Evolutionary conservation across 2,113 vertebrate genomes (phyloP).

Genomic region (Rattus rattus): DNA sequence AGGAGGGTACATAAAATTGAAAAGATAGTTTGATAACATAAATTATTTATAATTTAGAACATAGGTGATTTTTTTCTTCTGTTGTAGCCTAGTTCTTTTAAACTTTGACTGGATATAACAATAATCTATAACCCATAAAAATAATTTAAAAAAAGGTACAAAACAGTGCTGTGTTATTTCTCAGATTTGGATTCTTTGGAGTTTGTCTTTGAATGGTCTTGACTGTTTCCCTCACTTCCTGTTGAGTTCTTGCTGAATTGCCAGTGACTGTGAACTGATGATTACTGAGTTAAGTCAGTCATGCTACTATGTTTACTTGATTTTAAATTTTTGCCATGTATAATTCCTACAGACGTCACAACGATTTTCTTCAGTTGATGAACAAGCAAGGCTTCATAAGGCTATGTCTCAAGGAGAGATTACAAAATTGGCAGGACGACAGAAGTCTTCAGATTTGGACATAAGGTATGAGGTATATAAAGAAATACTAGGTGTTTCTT

Average conservation of each 20-base stretch:
- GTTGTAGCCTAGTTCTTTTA: conserved; percentile 14
- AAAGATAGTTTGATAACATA: conserved; percentile 36
- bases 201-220: conserved; percentile 54
- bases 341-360: conserved; percentile 88
- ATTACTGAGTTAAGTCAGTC: conserved; percentile 34
- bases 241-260: conserved; percentile 32
- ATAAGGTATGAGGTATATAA: conserved; percentile 89
- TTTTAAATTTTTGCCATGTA: conserved; percentile 57
- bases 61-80: conserved; percentile 47
- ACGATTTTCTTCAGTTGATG: conserved; percentile 85
- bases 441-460: conserved; percentile 90
- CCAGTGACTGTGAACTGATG: neutral
- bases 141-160: conserved; percentile 26
- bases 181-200: conserved; percentile 13
- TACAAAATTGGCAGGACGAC: conserved; percentile 86
- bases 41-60: conserved; percentile 35
- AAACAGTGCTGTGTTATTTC: neutral
- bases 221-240: conserved; percentile 33
- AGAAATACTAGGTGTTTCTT: neutral
- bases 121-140: conserved; percentile 36
- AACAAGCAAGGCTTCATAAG: conserved; percentile 92
- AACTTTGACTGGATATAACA: conserved; percentile 30
- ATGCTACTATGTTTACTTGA: conserved; percentile 19
- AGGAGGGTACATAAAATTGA: conserved; percentile 21
- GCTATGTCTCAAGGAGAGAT: conserved; percentile 95